A percentile compares a stretch with the other conserved stretches of the same genome.
Conservation (phyloP, 1,140 invertebrate genomes). For the Hormaphis cornu region DNA sequence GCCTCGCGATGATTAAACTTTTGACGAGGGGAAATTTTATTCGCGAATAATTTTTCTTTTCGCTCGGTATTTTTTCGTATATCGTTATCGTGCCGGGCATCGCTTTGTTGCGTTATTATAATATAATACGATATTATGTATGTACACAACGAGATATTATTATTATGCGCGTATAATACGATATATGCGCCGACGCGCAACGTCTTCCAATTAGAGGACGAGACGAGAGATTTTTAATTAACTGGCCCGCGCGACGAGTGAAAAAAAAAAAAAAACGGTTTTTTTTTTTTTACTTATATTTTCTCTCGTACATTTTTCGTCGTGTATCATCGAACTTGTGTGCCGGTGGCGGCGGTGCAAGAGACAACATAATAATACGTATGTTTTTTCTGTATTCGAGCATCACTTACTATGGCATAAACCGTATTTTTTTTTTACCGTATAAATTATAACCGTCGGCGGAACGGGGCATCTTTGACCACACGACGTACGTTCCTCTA, state of each 20-base stretch:
- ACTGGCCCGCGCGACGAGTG: background rate
- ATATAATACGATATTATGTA: background rate
- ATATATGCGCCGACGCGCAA: background rate
- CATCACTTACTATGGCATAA: too few relatives aligned
- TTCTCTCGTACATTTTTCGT: background rate
- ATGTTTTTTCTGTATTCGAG: too few relatives aligned
- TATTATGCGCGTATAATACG: too few relatives aligned
- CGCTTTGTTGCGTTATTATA: too few relatives aligned
- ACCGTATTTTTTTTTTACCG: too few relatives aligned
- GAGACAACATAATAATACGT: too few relatives aligned
- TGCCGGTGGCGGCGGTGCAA: too few relatives aligned
- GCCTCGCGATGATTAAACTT: slow-evolving; percentile 14
- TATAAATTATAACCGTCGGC: too few relatives aligned
- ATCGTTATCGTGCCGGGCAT: too few relatives aligned
- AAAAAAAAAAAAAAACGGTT: background rate
- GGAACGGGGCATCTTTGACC: background rate
- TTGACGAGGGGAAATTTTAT: slow-evolving; percentile 19
- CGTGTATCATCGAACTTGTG: too few relatives aligned
- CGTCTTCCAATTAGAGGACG: slow-evolving; percentile 9
- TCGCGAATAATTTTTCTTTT: background rate
- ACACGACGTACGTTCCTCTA: slow-evolving; percentile 18
- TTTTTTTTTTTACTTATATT: background rate
- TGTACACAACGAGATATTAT: too few relatives aligned
- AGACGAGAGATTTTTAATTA: slow-evolving; percentile 11
- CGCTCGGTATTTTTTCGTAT: background rate